Percentiles rank a stretch among this genome's conserved stretches.
Evolutionary conservation across 2,113 vertebrate genomes (phyloP).

Genomic region (Ramphastos sulfuratus): DNA sequence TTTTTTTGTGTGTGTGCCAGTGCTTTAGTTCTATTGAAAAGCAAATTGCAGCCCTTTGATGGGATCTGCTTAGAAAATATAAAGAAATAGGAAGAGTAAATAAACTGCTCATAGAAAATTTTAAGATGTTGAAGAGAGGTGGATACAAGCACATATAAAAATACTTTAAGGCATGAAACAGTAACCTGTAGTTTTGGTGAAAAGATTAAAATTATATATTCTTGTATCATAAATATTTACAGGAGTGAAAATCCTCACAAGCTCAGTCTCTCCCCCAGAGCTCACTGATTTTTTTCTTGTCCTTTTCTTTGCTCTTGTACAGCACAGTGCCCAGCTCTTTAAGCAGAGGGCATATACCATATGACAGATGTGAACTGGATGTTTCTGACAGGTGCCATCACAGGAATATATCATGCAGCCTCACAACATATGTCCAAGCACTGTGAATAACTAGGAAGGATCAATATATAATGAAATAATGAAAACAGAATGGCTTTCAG

Average conservation of each 20-base stretch:
- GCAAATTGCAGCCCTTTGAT: not conserved
- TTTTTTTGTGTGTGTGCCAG: not conserved
- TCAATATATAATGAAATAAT: not conserved
- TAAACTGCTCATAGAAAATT: not conserved
- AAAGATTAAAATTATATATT: not conserved
- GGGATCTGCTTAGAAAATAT: not conserved
- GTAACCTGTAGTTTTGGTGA: not conserved
- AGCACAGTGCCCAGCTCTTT: not conserved
- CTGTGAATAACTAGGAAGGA: not conserved
- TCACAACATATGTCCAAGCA: not conserved
- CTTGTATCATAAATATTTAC: not conserved
- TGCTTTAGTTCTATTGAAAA: not conserved
- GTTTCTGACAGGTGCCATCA: conserved; percentile 15
- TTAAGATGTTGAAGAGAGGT: not conserved
- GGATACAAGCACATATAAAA: not conserved
- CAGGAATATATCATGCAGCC: not conserved
- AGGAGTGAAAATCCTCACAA: not conserved
- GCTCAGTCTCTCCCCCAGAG: not conserved
- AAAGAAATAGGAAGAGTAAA: not conserved
- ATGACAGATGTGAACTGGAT: conserved; percentile 12
- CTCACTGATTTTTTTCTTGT: not conserved
- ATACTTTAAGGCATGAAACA: not conserved
- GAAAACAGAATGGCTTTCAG: not conserved
- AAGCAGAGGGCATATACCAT: not conserved
- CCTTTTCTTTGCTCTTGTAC: conserved; percentile 6